Base-by-base conservation (phyloP, 2,797 vertebrate genomes). In the Chloroceryle amazona region DNA sequence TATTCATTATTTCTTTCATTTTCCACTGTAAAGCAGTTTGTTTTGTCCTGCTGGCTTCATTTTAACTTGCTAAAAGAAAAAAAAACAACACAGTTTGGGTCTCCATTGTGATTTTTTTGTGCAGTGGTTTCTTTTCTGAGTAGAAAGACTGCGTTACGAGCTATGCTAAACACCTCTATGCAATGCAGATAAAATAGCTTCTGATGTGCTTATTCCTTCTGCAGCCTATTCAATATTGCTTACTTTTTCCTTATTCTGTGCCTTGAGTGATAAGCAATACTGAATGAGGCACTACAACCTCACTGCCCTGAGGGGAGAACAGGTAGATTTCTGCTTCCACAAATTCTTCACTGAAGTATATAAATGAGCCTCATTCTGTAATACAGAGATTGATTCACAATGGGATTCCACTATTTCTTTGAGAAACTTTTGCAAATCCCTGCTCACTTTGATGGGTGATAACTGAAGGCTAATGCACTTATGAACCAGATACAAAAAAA, bases 221-320 rank as follows among this genome's bases (percentile, higher is more conserved):
- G 62, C 46, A 87, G 35, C 20, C 46, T 72, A 84, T 84, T 88
- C 70, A 81, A 5, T 75, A 20, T 41, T 89, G 83, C 95, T 95
- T 47, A 79, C 33, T 66, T 35, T 90, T 81, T 86, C 20, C 14
- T 88, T 39, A 60, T 72, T 80, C 58, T 62, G 14, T 60, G 26
- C 46, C 46, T 79, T 65, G 73, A 91, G 73, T 47, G 76, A 86
- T 88, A 95, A 86, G 55, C 61, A 90, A 54, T 15, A 92, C n/a
- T 5, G 22, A 96, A 57, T 41, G 70, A 96, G 39, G 55, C 78
- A 82, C 31, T 41, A 61, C n/a, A 58, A 70, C 33, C 51, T 79
- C 72, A 42, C 65, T 90, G 89, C 73, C 81, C 62, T 67, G 47
- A 75, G 22, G 82, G 66, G 13, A 88, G 54, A 91, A 76, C 33